Evolutionary conservation across 2,888 invertebrate genomes (phyloP).

Genomic region (Caenorhabditis uteleia): DNA sequence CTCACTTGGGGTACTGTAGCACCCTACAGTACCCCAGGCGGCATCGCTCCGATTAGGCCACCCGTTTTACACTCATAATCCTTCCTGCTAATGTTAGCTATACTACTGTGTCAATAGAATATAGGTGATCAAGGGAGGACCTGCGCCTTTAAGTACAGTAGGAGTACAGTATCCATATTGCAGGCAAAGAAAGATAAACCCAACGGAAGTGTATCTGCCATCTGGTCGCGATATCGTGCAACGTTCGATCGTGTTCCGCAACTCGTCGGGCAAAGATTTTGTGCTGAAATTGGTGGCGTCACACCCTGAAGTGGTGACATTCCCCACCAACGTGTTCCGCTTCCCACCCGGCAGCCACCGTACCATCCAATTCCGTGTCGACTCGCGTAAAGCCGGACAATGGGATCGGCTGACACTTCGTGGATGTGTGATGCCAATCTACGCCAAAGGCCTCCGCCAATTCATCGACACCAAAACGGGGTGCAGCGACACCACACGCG

Average conservation of each 20-base stretch:
- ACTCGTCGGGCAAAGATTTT: conserved; percentile 34
- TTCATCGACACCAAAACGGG: no score
- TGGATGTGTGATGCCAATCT: conserved; percentile 30
- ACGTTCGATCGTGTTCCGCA: conserved; percentile 32
- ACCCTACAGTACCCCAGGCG: no score
- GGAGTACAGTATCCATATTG: not conserved
- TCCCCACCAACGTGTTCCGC: conserved; percentile 32
- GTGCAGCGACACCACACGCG: no score
- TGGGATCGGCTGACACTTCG: conserved; percentile 21
- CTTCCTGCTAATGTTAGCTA: no score
- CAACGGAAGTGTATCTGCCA: conserved; percentile 28
- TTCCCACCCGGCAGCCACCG: conserved; percentile 26
- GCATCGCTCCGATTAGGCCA: no score
- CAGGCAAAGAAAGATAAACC: conserved; percentile 33
- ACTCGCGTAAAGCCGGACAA: conserved; percentile 5
- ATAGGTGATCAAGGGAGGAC: no score
- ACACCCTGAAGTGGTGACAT: conserved; percentile 6
- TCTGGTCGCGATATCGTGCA: conserved; percentile 22
- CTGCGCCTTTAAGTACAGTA: no score
- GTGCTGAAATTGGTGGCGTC: conserved; percentile 26
- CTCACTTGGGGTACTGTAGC: no score
- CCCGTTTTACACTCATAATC: no score
- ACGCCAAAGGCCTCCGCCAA: conserved; percentile 10
- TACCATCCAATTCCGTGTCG: conserved; percentile 29
- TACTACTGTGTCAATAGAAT: no score